phyloP scores from a whole-genome alignment of 2,113 vertebrate genomes.

The Petromus typicus region DNA sequence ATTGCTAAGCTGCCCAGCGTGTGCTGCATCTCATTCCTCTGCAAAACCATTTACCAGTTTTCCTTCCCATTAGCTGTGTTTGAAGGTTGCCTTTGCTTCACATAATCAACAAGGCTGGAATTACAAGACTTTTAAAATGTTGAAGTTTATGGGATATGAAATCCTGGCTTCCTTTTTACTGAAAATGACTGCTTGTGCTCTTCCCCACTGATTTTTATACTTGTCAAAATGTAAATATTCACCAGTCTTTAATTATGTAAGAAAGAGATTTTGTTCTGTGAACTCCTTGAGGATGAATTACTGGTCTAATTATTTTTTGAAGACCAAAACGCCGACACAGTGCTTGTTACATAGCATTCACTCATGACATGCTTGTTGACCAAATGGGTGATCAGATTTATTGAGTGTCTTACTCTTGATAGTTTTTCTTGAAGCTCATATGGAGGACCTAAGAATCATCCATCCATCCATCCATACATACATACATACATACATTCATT shows the following conservation, averaged over 20 bases:
- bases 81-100: not conserved
- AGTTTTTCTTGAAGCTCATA: slow-evolving; percentile 15
- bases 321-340: not conserved
- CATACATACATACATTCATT: not conserved
- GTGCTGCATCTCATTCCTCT: not conserved
- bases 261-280: not conserved
- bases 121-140: slow-evolving; percentile 3
- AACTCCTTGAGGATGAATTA: not conserved
- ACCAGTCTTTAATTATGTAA: not conserved
- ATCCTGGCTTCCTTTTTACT: not conserved
- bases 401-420: not conserved
- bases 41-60: not conserved
- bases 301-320: not conserved
- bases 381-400: not conserved
- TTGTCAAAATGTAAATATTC: not conserved
- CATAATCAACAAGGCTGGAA: not conserved
- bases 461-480: not conserved
- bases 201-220: not conserved
- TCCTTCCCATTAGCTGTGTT: not conserved
- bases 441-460: not conserved
- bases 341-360: not conserved
- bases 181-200: not conserved
- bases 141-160: not conserved
- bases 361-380: not conserved
- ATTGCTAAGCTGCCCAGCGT: not conserved